A percentile compares a stretch with the other conserved stretches of the same genome.
These are phyloP conservation scores for Oscheius sp. DNA, from an alignment of 2,888 invertebrate species.

Conservation along the genomic window DNA sequence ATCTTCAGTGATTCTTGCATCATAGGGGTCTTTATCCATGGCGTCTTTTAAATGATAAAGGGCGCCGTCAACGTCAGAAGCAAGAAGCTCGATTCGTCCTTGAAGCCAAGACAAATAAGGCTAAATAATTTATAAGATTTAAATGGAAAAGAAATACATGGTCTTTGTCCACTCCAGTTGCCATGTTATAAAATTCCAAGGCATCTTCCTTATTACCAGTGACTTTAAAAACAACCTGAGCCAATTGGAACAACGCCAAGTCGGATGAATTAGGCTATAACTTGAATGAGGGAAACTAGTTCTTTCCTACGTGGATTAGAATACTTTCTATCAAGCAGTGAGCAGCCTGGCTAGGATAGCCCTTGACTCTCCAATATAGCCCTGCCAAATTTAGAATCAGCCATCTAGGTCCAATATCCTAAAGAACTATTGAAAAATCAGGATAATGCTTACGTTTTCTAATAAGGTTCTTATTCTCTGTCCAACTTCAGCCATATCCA, in stretches of 20 bases:
- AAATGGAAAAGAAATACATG: slow-evolving; percentile 12
- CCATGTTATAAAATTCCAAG: slow-evolving; percentile 29
- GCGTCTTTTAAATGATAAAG: slow-evolving; percentile 49
- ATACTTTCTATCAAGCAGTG: slow-evolving; percentile 76
- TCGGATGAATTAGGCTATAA: slow-evolving; percentile 72
- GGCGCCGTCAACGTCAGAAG: slow-evolving; percentile 45
- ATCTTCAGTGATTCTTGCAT: slow-evolving; percentile 41
- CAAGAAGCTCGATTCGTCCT: slow-evolving; percentile 41
- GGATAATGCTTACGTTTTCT: slow-evolving; percentile 75
- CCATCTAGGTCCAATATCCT: slow-evolving; percentile 82
- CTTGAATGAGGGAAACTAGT: not conserved
- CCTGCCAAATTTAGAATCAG: slow-evolving; percentile 80
- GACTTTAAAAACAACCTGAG: slow-evolving; percentile 76
- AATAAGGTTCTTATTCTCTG: slow-evolving; percentile 81
- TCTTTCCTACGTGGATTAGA: slow-evolving; percentile 9
- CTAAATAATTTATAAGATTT: slow-evolving; percentile 25
- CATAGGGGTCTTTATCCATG: slow-evolving; percentile 49
- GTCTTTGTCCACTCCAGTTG: slow-evolving; percentile 19
- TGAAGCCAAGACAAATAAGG: slow-evolving; percentile 48
- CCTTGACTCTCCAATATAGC: slow-evolving; percentile 81
- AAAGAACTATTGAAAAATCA: slow-evolving; percentile 31
- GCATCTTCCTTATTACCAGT: slow-evolving; percentile 71
- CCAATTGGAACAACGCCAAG: slow-evolving; percentile 79
- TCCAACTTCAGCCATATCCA: slow-evolving; percentile 78
- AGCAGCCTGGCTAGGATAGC: slow-evolving; percentile 78